A percentile compares a stretch with the other conserved stretches of the same genome.
These are phyloP conservation scores for Trachemys scripta DNA, from an alignment of 2,113 vertebrate genomes.

Conservation along the genomic window DNA sequence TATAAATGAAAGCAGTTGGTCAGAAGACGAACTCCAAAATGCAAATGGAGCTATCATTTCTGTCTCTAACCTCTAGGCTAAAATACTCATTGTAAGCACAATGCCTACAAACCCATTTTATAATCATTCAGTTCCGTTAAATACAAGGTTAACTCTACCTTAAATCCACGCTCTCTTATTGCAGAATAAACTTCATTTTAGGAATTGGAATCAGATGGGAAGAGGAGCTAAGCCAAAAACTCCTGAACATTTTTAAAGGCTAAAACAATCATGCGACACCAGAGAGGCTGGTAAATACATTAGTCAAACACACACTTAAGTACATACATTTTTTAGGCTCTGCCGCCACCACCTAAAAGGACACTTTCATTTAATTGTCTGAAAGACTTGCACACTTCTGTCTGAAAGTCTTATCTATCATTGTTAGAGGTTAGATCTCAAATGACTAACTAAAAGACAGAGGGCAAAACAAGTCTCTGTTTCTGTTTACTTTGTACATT, in stretches of 20 bases:
- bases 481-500: neutral
- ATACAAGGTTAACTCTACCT: neutral
- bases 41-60: neutral
- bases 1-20: neutral
- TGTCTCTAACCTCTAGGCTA: neutral
- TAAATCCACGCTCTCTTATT: fast-evolving
- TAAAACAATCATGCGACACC: neutral
- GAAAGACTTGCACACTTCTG: neutral
- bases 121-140: neutral
- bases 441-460: neutral
- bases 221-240: neutral
- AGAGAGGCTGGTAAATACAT: neutral
- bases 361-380: neutral
- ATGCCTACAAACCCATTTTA: neutral
- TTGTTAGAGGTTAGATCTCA: neutral
- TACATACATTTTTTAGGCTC: neutral
- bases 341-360: fast-evolving
- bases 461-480: neutral
- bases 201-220: neutral
- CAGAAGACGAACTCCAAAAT: neutral
- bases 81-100: neutral
- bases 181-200: neutral
- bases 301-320: neutral
- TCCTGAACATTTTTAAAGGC: neutral
- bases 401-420: neutral